Percentiles rank a stretch among this genome's conserved stretches.
phyloP scores from a whole-genome alignment of 1,140 invertebrate species.

The Diprion similis region DNA sequence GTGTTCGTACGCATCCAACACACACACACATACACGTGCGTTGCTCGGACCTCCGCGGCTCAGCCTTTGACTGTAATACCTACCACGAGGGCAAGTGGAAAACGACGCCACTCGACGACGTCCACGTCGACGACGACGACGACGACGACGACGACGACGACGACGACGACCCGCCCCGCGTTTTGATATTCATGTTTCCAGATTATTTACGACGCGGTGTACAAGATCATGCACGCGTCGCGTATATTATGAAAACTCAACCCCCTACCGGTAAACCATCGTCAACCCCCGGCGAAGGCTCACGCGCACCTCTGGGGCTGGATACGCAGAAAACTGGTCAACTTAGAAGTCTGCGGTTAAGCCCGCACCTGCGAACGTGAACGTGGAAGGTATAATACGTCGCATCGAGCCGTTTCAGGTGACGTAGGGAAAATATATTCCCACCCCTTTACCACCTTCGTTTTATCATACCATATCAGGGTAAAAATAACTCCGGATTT shows the following conservation, averaged over 20 bases:
- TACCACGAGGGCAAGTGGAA: not conserved
- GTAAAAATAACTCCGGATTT: too few species aligned
- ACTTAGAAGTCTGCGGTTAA: not conserved
- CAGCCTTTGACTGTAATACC: too few species aligned
- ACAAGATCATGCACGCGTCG: constrained; percentile 4
- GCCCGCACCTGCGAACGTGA: not conserved
- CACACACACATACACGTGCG: too few species aligned
- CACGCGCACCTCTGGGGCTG: not conserved
- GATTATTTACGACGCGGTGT: constrained; percentile 5
- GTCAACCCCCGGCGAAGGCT: not conserved
- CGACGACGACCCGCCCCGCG: not conserved
- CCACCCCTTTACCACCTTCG: too few species aligned
- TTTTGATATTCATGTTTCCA: constrained; percentile 6
- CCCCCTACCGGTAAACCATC: not conserved
- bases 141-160: not conserved
- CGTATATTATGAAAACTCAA: not conserved
- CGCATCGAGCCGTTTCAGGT: too few species aligned
- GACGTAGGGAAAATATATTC: too few species aligned
- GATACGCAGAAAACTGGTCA: constrained; percentile 12
- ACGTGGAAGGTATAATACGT: too few species aligned
- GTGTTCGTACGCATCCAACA: too few species aligned
- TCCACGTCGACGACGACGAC: not conserved
- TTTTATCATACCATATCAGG: too few species aligned
- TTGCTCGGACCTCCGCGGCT: too few species aligned
- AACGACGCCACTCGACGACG: not conserved